These are phyloP conservation scores for Folsomia manolachei DNA, from an alignment of 2,888 invertebrate species.

Conservation along the genomic window DNA sequence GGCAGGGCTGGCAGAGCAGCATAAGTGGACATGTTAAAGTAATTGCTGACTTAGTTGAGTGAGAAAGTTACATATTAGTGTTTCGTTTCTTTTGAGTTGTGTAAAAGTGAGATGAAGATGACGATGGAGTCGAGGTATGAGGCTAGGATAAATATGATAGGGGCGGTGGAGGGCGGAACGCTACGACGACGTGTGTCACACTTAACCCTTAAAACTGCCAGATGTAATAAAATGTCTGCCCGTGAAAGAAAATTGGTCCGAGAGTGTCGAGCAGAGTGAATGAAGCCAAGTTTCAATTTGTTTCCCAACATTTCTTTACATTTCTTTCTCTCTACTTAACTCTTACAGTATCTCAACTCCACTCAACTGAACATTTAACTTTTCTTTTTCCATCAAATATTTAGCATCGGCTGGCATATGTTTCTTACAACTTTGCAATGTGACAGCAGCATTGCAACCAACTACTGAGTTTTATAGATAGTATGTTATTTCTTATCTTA, in stretches of 20 bases:
- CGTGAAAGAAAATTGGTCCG: conserved; percentile 16
- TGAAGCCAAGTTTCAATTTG: neutral
- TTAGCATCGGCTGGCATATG: conserved; percentile 5
- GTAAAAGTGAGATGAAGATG: neutral
- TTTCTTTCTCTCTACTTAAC: neutral
- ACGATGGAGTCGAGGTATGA: neutral
- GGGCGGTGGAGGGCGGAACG: neutral
- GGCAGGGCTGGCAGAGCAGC: too few species aligned
- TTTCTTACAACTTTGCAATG: neutral
- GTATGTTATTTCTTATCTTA: too few species aligned
- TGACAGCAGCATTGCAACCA: neutral
- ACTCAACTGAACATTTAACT: neutral
- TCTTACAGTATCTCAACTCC: neutral
- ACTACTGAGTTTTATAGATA: too few species aligned
- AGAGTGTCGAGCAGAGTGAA: neutral
- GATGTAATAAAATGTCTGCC: conserved; percentile 7
- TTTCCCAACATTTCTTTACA: neutral
- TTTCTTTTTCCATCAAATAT: neutral
- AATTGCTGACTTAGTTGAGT: too few species aligned
- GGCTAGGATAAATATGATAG: neutral
- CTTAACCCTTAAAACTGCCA: neutral
- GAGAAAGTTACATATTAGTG: neutral
- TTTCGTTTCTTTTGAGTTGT: conserved; percentile 6
- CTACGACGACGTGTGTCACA: too few species aligned
- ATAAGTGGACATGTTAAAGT: too few species aligned